Conservation (phyloP, 2,797 vertebrate genomes). For the Chromobotia macracanthus region DNA sequence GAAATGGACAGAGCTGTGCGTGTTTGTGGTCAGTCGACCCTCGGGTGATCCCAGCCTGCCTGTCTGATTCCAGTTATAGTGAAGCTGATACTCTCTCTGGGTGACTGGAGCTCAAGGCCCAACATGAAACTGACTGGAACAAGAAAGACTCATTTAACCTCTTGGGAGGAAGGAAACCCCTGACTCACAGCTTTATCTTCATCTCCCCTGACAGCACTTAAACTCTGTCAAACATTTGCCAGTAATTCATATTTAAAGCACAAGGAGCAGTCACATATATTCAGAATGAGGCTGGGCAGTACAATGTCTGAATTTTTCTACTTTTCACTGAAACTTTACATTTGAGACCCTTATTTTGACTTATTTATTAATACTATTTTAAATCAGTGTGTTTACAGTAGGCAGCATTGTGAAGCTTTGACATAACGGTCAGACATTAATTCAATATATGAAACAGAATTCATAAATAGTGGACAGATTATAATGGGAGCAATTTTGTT, state of each 20-base stretch:
- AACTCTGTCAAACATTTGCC: not conserved
- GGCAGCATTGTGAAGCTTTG: too few species aligned
- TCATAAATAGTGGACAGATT: too few species aligned
- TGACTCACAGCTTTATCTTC: conserved; percentile 8
- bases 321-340: too few species aligned
- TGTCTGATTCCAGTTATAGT: conserved; percentile 38
- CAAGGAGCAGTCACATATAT: too few species aligned
- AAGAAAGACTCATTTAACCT: conserved; percentile 36
- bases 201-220: conserved; percentile 7
- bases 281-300: not conserved
- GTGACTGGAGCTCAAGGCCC: conserved; percentile 41
- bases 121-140: not conserved
- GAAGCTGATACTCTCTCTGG: conserved; percentile 47
- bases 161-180: conserved; percentile 11
- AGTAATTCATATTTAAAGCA: not conserved
- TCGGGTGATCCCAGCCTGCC: conserved; percentile 45
- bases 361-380: too few species aligned
- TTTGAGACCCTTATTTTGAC: too few species aligned
- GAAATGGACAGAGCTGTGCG: not conserved
- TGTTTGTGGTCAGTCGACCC: conserved; percentile 24
- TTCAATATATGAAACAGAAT: too few species aligned
- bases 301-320: too few species aligned
- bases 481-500: too few species aligned
- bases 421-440: too few species aligned
- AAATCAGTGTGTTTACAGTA: too few species aligned